A percentile compares a stretch with the other conserved stretches of the same genome.
Conservation (phyloP, 2,113 vertebrate genomes). For the Eubucco bourcierii region DNA sequence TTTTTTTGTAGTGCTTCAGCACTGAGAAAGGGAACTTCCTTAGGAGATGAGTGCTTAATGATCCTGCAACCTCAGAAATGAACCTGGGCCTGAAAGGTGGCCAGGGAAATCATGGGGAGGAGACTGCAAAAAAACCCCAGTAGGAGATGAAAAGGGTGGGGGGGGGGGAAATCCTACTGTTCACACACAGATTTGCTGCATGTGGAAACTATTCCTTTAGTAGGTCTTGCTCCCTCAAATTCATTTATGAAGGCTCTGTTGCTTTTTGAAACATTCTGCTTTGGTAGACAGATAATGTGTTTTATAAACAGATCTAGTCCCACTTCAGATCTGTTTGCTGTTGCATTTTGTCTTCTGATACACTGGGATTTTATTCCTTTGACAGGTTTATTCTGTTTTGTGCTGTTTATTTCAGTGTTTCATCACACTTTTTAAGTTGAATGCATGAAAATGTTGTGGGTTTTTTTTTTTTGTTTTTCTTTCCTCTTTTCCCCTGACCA, state of each 20-base stretch:
- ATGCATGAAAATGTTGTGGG: not conserved
- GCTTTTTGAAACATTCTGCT: conserved; percentile 45
- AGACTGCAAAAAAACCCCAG: not conserved
- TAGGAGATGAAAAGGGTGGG: not conserved
- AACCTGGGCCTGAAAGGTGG: not conserved
- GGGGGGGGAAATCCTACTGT: not conserved
- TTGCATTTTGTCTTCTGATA: conserved; percentile 58
- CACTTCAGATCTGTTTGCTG: conserved; percentile 56
- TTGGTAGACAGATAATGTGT: conserved; percentile 22
- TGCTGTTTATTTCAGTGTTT: conserved; percentile 56
- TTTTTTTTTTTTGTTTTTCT: too few species aligned
- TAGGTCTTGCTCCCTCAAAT: not conserved
- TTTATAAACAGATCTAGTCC: conserved; percentile 68
- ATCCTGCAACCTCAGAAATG: not conserved
- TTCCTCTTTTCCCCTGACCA: not conserved
- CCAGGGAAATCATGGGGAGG: not conserved
- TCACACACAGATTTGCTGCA: not conserved
- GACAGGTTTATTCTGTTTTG: conserved; percentile 70
- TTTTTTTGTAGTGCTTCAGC: not conserved
- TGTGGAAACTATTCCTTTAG: not conserved
- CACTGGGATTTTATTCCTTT: conserved; percentile 52
- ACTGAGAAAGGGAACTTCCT: not conserved
- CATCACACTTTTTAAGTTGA: conserved; percentile 25
- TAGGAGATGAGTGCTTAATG: not conserved
- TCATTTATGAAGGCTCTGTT: not conserved